A percentile compares a stretch with the other conserved stretches of the same genome.
phyloP scores from a whole-genome alignment of 2,888 invertebrate species.

The Hyposoter dolosus region DNA sequence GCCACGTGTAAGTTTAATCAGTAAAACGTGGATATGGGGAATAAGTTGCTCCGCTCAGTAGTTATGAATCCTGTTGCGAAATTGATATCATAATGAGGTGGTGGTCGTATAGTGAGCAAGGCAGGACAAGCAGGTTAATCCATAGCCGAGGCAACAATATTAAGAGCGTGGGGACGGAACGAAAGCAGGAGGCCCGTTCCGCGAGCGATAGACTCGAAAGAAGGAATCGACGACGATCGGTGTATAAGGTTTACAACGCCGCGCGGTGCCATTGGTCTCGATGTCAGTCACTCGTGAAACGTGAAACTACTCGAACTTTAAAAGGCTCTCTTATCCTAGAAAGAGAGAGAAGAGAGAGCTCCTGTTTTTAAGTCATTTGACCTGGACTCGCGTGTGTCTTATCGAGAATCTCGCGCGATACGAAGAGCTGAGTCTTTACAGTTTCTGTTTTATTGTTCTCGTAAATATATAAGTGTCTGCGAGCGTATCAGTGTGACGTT shows the following conservation, averaged over 20 bases:
- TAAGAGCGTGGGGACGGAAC: conserved; percentile 37
- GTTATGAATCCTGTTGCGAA: conserved; percentile 46
- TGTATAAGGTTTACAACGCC: conserved; percentile 25
- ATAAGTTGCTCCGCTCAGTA: neutral
- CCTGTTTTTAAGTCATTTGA: conserved; percentile 20
- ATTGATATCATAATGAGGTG: conserved; percentile 29
- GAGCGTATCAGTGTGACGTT: neutral
- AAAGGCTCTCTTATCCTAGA: conserved; percentile 31
- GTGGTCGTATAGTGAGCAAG: neutral
- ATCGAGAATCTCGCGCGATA: neutral
- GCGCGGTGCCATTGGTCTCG: conserved; percentile 47
- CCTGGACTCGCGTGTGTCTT: neutral
- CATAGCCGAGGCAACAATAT: neutral
- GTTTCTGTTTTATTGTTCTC: neutral
- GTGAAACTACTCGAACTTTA: conserved; percentile 74
- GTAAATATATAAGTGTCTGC: neutral
- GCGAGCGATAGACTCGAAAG: conserved; percentile 7
- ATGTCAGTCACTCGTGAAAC: conserved; percentile 76
- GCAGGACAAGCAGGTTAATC: conserved; percentile 18
- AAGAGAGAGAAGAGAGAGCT: conserved; percentile 30
- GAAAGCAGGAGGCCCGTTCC: conserved; percentile 2
- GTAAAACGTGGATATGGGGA: neutral
- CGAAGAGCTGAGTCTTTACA: neutral
- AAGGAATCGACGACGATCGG: conserved; percentile 56
- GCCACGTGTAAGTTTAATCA: neutral